Conservation (phyloP, 2,797 vertebrate species). For the Hipposideros larvatus region DNA sequence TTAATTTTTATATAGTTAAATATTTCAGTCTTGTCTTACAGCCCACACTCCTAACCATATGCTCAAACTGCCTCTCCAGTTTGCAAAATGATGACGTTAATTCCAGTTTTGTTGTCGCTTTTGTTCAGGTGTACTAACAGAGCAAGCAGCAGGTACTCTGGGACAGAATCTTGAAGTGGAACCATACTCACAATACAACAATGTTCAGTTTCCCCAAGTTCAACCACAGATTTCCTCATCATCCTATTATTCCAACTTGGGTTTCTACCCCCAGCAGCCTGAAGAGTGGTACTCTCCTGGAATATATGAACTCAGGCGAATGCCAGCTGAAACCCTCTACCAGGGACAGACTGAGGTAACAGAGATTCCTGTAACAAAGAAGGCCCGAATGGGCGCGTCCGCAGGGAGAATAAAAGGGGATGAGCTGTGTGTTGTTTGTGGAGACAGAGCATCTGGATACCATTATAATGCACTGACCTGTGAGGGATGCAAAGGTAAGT, state of each 20-base stretch:
- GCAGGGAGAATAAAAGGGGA: slow-evolving; percentile 94
- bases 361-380: slow-evolving; percentile 92
- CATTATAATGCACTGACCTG: slow-evolving; percentile 99
- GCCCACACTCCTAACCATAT: background rate
- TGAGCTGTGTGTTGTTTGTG: slow-evolving; percentile 98
- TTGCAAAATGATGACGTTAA: slow-evolving; percentile 7
- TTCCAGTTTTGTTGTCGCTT: background rate
- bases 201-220: slow-evolving; percentile 92
- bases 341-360: slow-evolving; percentile 90
- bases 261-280: slow-evolving; percentile 93
- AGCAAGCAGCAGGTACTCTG: slow-evolving; percentile 92
- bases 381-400: slow-evolving; percentile 90
- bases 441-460: slow-evolving; percentile 98
- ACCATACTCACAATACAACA: slow-evolving; percentile 92
- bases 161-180: slow-evolving; percentile 93
- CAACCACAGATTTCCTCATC: slow-evolving; percentile 93
- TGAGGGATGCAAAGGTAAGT: slow-evolving; percentile 98
- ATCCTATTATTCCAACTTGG: slow-evolving; percentile 94
- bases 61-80: background rate
- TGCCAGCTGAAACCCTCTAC: slow-evolving; percentile 92
- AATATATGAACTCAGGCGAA: slow-evolving; percentile 94
- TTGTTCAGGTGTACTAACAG: slow-evolving; percentile 93
- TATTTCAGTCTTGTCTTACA: background rate
- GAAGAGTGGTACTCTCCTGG: slow-evolving; percentile 96
- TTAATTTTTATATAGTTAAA: slow-evolving; percentile 21